Evolutionary conservation across 1,140 invertebrate genomes (phyloP), one percentile per base, ranked within the genome.

Genomic region (Orius laevigatus): DNA sequence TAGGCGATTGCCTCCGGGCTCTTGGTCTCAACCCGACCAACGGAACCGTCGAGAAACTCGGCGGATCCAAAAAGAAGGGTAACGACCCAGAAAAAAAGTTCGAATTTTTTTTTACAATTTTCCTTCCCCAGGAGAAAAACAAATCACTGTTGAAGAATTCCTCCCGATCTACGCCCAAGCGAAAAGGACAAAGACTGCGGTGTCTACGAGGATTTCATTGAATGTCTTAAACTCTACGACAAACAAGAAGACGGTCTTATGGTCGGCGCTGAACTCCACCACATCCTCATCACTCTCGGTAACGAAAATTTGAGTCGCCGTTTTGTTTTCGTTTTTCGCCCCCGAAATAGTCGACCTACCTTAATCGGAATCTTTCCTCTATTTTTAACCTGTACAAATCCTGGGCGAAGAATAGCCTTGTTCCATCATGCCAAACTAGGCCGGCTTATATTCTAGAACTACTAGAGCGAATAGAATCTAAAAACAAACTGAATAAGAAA

Each of bases 191-290:
- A 97, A 73, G 94, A 98, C 63, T 82, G 86, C 60, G 95, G 95
- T 55, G 84, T 85, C 62, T 96, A 87, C 66, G 94, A 97, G 64
- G 95, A 98, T 72, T 98, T 98, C 77, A 75, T 96, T 62, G 95
- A 99, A 72, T 96, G 92, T 74, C 75, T 99, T 70, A 98, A 98
- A 69, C 78, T 97, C 60, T 98, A 97, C 75, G 95, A 98, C 78
- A 95, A 98, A 70, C 76, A 79, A 63, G 94, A 97, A 66, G 90
- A 98, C 60, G 95, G 95, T 57, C 82, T 76, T 60, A 97, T 99
- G 84, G 78, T 97, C 63, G 76, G 78, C 58, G 95, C 90, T 72
- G 95, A 99, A 73, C 76, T 98, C 60, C 80, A 87, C 63, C 92
- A 98, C 76, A 92, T 90, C 54, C 80, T 98, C 51, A 71, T 94